phyloP scores from a whole-genome alignment of 2,797 vertebrate species.

The Nannoperca obscura region DNA sequence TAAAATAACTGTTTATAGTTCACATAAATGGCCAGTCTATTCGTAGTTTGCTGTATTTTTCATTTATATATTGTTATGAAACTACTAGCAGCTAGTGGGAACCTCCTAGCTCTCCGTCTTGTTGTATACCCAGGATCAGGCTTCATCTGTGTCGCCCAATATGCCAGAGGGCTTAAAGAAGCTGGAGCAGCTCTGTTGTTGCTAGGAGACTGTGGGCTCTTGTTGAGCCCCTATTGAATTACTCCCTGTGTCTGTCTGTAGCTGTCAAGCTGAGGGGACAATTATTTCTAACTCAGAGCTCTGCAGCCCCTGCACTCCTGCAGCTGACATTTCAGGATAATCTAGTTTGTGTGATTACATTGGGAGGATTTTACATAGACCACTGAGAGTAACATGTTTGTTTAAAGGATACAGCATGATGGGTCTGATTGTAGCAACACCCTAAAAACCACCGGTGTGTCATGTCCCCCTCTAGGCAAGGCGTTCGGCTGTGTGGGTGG shows the following conservation, averaged over 20 bases:
- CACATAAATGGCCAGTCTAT: neutral
- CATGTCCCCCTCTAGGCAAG: conserved; percentile 84
- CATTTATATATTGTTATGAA: neutral
- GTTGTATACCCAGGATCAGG: conserved; percentile 21
- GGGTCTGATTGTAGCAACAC: neutral
- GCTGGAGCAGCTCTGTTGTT: conserved; percentile 73
- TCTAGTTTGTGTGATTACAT: conserved; percentile 4
- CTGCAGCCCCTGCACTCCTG: neutral
- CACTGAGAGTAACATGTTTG: neutral
- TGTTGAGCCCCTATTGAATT: conserved; percentile 74
- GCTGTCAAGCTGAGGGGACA: conserved; percentile 53
- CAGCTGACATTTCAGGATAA: conserved; percentile 31
- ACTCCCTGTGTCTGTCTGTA: conserved; percentile 49
- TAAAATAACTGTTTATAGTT: neutral
- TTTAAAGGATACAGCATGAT: neutral
- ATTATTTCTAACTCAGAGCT: conserved; percentile 43
- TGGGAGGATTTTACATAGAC: neutral
- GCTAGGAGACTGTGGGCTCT: conserved; percentile 77
- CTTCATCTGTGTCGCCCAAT: conserved; percentile 63
- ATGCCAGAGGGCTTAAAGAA: conserved; percentile 59
- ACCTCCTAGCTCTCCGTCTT: conserved; percentile 30
- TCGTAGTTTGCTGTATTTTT: neutral
- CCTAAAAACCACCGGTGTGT: neutral
- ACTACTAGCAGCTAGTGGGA: neutral
- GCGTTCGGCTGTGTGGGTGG: conserved; percentile 93